These are phyloP conservation scores for Octodonta nipae DNA, from an alignment of 2,888 invertebrate genomes.

Conservation along the genomic window DNA sequence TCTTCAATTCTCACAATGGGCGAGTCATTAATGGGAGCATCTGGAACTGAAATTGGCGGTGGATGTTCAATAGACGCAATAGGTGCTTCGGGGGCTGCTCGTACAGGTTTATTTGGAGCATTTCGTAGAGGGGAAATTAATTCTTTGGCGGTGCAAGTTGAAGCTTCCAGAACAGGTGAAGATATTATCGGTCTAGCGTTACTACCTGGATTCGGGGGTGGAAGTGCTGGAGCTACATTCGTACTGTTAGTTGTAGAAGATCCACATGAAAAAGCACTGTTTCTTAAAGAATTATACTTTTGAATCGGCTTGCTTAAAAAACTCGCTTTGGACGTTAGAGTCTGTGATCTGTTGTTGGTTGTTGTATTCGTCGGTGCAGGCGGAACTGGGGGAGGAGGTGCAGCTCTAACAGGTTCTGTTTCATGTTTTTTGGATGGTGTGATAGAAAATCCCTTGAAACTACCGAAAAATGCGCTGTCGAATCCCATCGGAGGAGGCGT, in stretches of 20 bases:
- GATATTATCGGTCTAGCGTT: constrained; percentile 64
- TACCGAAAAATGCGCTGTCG: constrained; percentile 59
- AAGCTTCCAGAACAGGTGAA: constrained; percentile 66
- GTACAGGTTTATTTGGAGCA: constrained; percentile 45
- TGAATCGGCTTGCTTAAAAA: constrained; percentile 22
- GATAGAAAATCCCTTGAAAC: constrained; percentile 72
- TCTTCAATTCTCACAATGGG: constrained; percentile 1
- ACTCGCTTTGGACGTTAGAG: constrained; percentile 14
- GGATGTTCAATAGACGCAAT: no score
- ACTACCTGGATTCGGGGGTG: constrained; percentile 50
- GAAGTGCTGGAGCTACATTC: constrained; percentile 41
- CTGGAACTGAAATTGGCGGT: not conserved
- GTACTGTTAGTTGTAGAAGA: constrained; percentile 31
- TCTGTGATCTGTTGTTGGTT: constrained; percentile 11
- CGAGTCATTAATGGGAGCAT: no score
- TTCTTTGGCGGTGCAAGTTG: constrained; percentile 67
- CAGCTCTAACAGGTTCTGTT: constrained; percentile 42
- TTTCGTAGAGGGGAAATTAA: constrained; percentile 49
- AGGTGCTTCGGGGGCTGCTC: constrained; percentile 48
- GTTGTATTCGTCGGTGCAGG: constrained; percentile 14
- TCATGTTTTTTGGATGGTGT: constrained; percentile 45
- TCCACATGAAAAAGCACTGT: constrained; percentile 34
- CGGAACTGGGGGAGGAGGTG: constrained; percentile 45
- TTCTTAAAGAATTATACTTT: constrained; percentile 27
- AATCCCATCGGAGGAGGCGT: constrained; percentile 19